These are phyloP conservation scores for Serrognathus titanus DNA, from an alignment of 2,888 invertebrate species.

Conservation along the genomic window DNA sequence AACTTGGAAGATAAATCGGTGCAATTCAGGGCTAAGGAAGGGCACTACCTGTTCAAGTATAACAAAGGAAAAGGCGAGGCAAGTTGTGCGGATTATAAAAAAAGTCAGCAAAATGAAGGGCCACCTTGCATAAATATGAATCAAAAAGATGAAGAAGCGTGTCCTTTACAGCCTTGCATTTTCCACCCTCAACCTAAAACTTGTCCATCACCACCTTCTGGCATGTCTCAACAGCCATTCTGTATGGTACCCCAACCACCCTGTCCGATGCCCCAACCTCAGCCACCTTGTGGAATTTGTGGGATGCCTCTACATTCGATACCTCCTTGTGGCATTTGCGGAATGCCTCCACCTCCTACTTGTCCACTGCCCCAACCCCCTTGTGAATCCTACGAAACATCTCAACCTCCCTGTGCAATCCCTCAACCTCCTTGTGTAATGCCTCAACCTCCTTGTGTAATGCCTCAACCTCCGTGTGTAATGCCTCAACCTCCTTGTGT, in stretches of 20 bases:
- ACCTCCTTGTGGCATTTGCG: constrained; percentile 50
- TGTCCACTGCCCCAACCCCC: constrained; percentile 7
- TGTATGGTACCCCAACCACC: constrained; percentile 36
- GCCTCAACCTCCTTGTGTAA: constrained; percentile 44
- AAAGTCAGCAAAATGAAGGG: constrained; percentile 25
- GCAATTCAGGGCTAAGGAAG: constrained; percentile 48
- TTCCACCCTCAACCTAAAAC: not conserved
- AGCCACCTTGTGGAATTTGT: constrained; percentile 3
- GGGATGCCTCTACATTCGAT: constrained; percentile 18
- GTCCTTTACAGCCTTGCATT: constrained; percentile 46
- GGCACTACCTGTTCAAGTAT: constrained; percentile 46
- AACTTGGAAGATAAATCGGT: constrained; percentile 47
- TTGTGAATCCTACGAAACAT: not conserved
- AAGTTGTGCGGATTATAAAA: constrained; percentile 28
- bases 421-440: too few species aligned
- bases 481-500: constrained; percentile 48
- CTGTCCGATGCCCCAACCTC: not conserved
- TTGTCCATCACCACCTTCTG: constrained; percentile 31
- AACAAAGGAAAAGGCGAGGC: constrained; percentile 37
- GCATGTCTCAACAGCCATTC: too few species aligned
- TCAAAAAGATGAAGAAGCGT: constrained; percentile 41
- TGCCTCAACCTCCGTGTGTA: constrained; percentile 50
- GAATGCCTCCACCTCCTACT: constrained; percentile 44
- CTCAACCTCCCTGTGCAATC: not conserved
- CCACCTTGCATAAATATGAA: constrained; percentile 49